Base-by-base conservation (phyloP, 2,888 invertebrate species). In the Calliopum simillimum region DNA sequence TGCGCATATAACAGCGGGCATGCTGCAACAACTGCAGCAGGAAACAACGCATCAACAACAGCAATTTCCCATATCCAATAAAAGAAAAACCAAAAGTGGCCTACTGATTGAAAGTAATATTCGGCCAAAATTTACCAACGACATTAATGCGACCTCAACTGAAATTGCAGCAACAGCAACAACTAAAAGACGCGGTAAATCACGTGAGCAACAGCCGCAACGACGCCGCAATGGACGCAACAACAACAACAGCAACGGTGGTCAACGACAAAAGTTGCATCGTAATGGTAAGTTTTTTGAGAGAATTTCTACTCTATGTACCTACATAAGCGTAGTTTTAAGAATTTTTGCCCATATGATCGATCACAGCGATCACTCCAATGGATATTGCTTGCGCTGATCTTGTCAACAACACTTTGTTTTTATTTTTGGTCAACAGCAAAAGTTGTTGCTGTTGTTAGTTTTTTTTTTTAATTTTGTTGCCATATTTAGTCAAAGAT, bases 201-300 rank as follows among this genome's bases (percentile, higher is more conserved):
- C 70, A 49, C 55, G 72, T 8, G 64, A 55, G n/a, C 43, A 41
- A n/a, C 33, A 58, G 13, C 66, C 53, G 47, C 62, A 46, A 63
- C 44, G 67, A 13, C 46, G 67, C 16, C 69, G 69, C 14, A 55
- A 56, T 16, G 70, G 71, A 25, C 65, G 74, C 71, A 74, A 73
- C 56, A n/a, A n/a, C n/a, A n/a, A n/a, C n/a, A n/a, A n/a, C n/a
- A n/a, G n/a, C n/a, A n/a, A 33, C 8, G 33, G 33, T 33, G 78
- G 77, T 73, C 79, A 79, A 73, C 78, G 78, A 58, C 78, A 78
- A 71, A 79, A 77, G 75, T 72, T 78, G 56, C 78, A 79, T 71
- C 77, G 79, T 76, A 80, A 80, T 75, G 79, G 80, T 80, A 78
- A 79, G 76, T 74, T 74, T 70, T 66, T 43, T n/a, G n/a, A 69